Percentiles rank a stretch among this genome's conserved stretches.
phyloP scores from a whole-genome alignment of 2,113 vertebrate species.

The Tichodroma muraria region DNA sequence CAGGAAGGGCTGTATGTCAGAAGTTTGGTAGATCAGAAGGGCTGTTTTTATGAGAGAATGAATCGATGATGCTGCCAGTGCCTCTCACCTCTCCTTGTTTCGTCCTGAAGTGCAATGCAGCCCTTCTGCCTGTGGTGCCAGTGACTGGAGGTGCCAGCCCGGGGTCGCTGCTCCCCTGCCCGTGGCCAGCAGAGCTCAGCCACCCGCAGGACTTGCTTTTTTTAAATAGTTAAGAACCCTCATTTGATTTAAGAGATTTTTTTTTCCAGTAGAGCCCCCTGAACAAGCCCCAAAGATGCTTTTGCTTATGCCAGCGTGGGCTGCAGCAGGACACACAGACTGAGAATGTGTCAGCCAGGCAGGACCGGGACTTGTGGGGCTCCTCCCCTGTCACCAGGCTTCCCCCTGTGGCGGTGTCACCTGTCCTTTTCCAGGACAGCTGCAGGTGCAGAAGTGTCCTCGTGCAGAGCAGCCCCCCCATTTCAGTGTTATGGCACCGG shows the following conservation, averaged over 20 bases:
- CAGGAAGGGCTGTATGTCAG: background rate
- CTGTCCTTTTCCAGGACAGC: rapidly evolving
- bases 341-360: background rate
- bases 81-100: background rate
- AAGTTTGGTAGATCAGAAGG: rapidly evolving
- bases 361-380: background rate
- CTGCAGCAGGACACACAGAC: background rate
- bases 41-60: background rate
- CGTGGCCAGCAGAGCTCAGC: background rate
- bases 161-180: background rate
- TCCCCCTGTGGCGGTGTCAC: background rate
- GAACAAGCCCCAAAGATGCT: background rate
- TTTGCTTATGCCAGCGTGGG: background rate
- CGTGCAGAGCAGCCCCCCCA: background rate
- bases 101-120: background rate
- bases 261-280: background rate
- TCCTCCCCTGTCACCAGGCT: background rate
- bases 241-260: background rate
- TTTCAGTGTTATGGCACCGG: background rate
- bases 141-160: background rate
- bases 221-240: background rate
- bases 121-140: background rate
- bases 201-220: background rate
- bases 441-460: background rate
- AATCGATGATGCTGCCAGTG: background rate